Base-by-base conservation (phyloP, 2,113 vertebrate species). In the Scytalopus superciliaris region DNA sequence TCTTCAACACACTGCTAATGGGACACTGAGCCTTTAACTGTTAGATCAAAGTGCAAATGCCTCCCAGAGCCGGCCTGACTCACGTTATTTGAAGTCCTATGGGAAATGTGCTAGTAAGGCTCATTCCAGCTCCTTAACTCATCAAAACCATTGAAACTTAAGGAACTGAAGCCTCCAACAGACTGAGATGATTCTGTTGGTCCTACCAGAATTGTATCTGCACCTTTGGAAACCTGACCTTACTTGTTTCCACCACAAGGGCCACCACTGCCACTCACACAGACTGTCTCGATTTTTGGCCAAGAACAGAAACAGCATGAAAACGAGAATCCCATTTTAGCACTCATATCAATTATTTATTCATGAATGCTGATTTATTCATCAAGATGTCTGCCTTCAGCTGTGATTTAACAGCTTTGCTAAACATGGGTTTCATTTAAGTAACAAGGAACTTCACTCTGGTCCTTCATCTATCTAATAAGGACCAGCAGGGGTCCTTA, bases 401-500 rank as follows among this genome's bases (percentile, higher is more conserved):
- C 74, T 93, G 91, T 89, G 82, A 93, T 97, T 87, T 84, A 91
- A 93, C 76, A 95, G 92, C 66, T 96, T 96, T 93, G 93, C 87
- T 93, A 95, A 96, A 87, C 64, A 82, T 30, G 93, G 52, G 67
- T 94, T 92, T 74, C 92, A 95, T 95, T 96, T 95, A 95, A 90
- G 92, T 86, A 93, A 93, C 94, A 94, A 96, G 90, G 68, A 96
- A 64, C 64, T 92, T 93, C 49, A 30, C 37, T 86, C n/a, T 72
- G 85, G 85, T 84, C 90, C 90, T 96, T 93, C 83, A 90, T 95
- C 85, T 94, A 78, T 78, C 79, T 93, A 94, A 93, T 64, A 96
- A 95, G 88, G 92, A 94, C 88, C 83, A 88, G 92, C 88, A 95
- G 94, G 90, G 90, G 88, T 94, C 93, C 94, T 95, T 96, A 93